Percentiles rank a stretch among this genome's conserved stretches.
Conservation (phyloP, 1,140 invertebrate species). For the Nylanderia fulva region DNA sequence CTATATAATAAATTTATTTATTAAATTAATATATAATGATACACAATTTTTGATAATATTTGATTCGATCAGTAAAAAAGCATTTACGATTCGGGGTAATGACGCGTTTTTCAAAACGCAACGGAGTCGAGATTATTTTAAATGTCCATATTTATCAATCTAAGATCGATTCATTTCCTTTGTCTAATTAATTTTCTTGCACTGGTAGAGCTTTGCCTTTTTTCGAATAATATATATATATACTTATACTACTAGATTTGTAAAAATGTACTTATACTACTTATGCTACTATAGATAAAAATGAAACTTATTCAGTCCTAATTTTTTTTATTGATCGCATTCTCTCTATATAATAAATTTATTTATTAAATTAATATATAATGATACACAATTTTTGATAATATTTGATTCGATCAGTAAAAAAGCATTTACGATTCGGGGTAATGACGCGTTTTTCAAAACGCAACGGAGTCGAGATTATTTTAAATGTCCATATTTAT, state of each 20-base stretch:
- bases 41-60: background rate
- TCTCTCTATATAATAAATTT: background rate
- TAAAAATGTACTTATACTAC: no score
- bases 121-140: background rate
- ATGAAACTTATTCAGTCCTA: background rate
- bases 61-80: background rate
- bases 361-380: no score
- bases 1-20: background rate
- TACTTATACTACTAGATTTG: no score
- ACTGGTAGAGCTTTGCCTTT: background rate
- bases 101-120: background rate
- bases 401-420: background rate
- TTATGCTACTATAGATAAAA: no score
- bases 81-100: no score
- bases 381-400: background rate
- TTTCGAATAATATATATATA: no score
- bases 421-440: no score
- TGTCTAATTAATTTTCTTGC: background rate
- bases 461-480: background rate
- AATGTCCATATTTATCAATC: background rate
- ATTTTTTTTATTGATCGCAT: background rate
- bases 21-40: no score
- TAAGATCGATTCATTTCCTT: background rate
- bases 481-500: constrained; percentile 27
- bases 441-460: background rate